These are phyloP conservation scores for Zaprionus lineosus DNA, from an alignment of 2,888 invertebrate genomes.

Conservation along the genomic window DNA sequence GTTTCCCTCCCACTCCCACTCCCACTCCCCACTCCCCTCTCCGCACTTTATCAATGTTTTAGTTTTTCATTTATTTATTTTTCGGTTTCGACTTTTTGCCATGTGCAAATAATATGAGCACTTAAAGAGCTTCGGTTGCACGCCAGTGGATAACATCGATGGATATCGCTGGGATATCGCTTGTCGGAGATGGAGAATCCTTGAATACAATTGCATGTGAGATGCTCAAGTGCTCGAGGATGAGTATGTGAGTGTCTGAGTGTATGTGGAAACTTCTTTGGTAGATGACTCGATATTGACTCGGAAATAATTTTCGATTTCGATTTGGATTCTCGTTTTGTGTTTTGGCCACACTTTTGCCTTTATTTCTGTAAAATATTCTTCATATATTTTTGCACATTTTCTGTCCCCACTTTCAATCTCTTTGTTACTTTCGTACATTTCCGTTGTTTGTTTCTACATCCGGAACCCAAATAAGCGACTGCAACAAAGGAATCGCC, in stretches of 20 bases:
- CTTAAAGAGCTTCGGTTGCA: conserved; percentile 52
- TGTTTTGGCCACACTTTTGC: too few species aligned
- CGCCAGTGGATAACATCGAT: conserved; percentile 13
- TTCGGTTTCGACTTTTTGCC: conserved; percentile 23
- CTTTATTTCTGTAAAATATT: too few species aligned
- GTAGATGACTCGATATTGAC: too few species aligned
- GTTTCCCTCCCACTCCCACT: conserved; percentile 21
- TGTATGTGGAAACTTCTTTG: too few species aligned
- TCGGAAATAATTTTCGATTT: too few species aligned
- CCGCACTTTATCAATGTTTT: conserved; percentile 21
- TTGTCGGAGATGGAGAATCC: conserved; percentile 8
- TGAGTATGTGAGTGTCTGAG: too few species aligned
- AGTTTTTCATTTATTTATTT: conserved; percentile 21
- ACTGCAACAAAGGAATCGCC: conserved; percentile 34
- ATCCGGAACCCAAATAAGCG: conserved; percentile 58
- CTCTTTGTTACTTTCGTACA: conserved; percentile 31
- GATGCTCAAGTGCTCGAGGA: conserved; percentile 2
- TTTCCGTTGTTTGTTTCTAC: conserved; percentile 65
- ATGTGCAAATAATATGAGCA: conserved; percentile 68
- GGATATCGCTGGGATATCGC: conserved; percentile 3
- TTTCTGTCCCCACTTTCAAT: background rate
- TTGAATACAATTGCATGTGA: conserved; percentile 16
- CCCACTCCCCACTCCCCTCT: too few species aligned
- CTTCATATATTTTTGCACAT: background rate
- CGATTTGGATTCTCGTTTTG: too few species aligned